Conservation (phyloP, 1,140 invertebrate species). For the Microplitis mediator region DNA sequence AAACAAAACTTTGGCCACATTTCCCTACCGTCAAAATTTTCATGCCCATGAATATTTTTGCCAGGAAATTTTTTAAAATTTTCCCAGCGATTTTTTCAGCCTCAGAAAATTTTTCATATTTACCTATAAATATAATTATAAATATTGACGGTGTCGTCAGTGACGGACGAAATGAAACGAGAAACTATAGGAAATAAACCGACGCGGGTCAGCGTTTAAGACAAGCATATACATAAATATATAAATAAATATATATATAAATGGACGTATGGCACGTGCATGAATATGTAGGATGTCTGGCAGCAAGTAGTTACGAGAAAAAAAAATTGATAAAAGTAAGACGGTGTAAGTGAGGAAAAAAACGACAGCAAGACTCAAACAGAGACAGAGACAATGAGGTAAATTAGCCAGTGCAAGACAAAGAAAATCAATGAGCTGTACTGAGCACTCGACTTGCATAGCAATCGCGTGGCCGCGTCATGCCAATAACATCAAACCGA, state of each 20-base stretch:
- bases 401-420: constrained; percentile 37
- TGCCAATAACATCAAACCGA: constrained; percentile 55
- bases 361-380: constrained; percentile 1
- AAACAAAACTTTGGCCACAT: too few relatives aligned
- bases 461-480: constrained; percentile 49
- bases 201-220: too few relatives aligned
- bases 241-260: constrained; percentile 31
- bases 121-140: too few relatives aligned
- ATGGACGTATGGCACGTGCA: constrained; percentile 53
- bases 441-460: constrained; percentile 47
- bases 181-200: too few relatives aligned
- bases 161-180: too few relatives aligned
- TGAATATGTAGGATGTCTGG: constrained; percentile 57
- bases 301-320: constrained; percentile 25
- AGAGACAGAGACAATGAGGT: constrained; percentile 28
- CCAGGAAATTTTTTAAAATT: too few relatives aligned
- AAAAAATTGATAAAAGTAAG: constrained; percentile 23
- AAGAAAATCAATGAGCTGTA: constrained; percentile 19
- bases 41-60: too few relatives aligned
- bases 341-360: constrained; percentile 1
- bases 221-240: background rate
- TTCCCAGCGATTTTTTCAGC: too few relatives aligned
- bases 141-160: too few relatives aligned
- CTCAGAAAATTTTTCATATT: too few relatives aligned
- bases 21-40: too few relatives aligned